Evolutionary conservation across 2,888 invertebrate species (phyloP).

Genomic region (Hololepta plana): DNA sequence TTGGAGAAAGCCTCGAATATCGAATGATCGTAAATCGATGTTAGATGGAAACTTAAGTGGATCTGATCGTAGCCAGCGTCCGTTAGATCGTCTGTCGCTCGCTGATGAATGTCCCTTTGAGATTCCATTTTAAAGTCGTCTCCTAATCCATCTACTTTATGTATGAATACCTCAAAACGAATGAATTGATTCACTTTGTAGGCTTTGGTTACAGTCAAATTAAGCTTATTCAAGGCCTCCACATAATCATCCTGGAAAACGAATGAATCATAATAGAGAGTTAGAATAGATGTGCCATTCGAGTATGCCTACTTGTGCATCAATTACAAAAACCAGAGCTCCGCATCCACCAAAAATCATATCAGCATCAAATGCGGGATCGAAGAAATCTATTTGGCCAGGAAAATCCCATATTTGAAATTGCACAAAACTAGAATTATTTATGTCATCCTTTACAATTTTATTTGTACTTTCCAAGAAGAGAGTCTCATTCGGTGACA

Average conservation of each 20-base stretch:
- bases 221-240: conserved; percentile 85
- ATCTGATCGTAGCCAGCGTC: conserved; percentile 81
- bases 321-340: conserved; percentile 96
- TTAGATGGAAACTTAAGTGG: conserved; percentile 86
- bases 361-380: conserved; percentile 88
- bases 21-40: conserved; percentile 98
- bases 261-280: conserved; percentile 71
- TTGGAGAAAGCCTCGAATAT: conserved; percentile 99
- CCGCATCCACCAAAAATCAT: conserved; percentile 95
- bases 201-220: conserved; percentile 85
- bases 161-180: conserved; percentile 96
- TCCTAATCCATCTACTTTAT: conserved; percentile 97
- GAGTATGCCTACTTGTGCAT: conserved; percentile 56
- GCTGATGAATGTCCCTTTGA: conserved; percentile 93
- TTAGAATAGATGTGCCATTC: neutral
- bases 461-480: conserved; percentile 97
- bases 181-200: conserved; percentile 91
- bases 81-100: conserved; percentile 84
- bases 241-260: conserved; percentile 78
- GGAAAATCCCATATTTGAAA: conserved; percentile 99
- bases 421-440: conserved; percentile 94
- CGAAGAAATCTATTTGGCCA: conserved; percentile 96
- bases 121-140: conserved; percentile 99
- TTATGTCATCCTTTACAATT: conserved; percentile 95
- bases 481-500: conserved; percentile 98